Conservation (phyloP, 1,140 invertebrate genomes). For the Neodiprion fabricii region DNA sequence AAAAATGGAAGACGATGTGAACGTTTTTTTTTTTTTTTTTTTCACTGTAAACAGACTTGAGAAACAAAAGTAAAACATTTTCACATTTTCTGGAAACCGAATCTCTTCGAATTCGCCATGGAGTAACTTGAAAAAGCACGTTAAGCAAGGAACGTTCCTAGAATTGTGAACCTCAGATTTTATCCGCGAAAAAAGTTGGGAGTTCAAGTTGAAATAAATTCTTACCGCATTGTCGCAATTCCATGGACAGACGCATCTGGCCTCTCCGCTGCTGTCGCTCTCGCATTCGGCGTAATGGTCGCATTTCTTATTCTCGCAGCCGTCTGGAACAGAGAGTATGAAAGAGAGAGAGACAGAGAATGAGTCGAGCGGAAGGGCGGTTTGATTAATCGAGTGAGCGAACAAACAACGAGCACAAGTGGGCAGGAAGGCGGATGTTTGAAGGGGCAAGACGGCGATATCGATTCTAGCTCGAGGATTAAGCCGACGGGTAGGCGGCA, state of each 20-base stretch:
- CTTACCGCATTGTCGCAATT: conserved; percentile 77
- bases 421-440: conserved; percentile 17
- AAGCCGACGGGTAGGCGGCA: no score
- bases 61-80: no score
- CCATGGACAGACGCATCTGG: conserved; percentile 81
- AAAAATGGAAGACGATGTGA: no score
- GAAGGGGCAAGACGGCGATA: conserved; percentile 12
- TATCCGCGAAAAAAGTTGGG: no score
- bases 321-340: conserved; percentile 69
- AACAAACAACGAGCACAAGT: conserved; percentile 21
- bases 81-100: no score
- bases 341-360: conserved; percentile 8
- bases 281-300: conserved; percentile 85
- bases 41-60: no score
- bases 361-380: background rate
- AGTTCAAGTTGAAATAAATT: background rate
- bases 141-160: no score
- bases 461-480: no score
- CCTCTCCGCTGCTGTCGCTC: conserved; percentile 74
- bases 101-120: no score
- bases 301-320: conserved; percentile 87
- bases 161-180: no score
- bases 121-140: no score
- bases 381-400: conserved; percentile 6
- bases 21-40: no score